phyloP scores from a whole-genome alignment of 2,888 invertebrate species.

The Ophion slaviceki region DNA sequence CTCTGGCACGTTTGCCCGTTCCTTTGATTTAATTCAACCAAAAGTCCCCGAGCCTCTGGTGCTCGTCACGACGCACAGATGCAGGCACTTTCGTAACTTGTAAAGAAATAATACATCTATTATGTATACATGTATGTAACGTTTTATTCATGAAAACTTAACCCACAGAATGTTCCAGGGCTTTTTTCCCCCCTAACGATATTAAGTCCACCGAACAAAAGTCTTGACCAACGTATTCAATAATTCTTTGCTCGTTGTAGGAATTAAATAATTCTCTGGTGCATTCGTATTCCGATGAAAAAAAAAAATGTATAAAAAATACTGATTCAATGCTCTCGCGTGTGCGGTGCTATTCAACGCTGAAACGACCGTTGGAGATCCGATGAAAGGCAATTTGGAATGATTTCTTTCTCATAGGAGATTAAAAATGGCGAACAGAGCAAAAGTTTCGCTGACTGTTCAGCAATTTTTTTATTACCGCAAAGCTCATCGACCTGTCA shows the following conservation, averaged over 20 bases:
- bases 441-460: no score
- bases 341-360: no score
- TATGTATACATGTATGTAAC: not conserved
- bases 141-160: not conserved
- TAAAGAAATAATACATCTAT: not conserved
- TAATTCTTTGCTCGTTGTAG: slow-evolving; percentile 11
- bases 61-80: not conserved
- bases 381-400: no score
- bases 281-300: slow-evolving; percentile 17
- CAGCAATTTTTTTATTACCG: no score
- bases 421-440: no score
- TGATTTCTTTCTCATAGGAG: no score
- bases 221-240: not conserved
- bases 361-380: no score
- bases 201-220: not conserved
- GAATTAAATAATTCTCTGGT: slow-evolving; percentile 13
- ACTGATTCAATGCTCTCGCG: not conserved
- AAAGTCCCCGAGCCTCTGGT: slow-evolving; percentile 15
- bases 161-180: not conserved
- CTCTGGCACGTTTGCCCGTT: not conserved
- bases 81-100: not conserved
- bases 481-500: no score
- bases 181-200: not conserved
- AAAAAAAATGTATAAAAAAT: slow-evolving; percentile 11
- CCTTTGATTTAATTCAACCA: slow-evolving; percentile 31